Base-by-base conservation (phyloP, 2,888 invertebrate genomes). In the Oligia fasciuncula region DNA sequence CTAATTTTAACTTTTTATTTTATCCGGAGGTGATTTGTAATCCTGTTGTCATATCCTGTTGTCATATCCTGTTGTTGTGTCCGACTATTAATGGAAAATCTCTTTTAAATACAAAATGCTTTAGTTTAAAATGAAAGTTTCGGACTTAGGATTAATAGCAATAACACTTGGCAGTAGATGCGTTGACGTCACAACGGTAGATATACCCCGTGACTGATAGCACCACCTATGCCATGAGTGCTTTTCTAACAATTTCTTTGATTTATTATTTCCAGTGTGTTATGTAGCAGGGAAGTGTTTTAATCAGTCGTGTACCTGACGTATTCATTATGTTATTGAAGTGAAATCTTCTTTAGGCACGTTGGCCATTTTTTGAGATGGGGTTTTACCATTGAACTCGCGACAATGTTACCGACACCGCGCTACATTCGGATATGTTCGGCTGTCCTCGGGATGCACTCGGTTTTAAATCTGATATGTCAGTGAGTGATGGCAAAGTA, bases 81-180 rank as follows among this genome's bases (percentile, higher is more conserved):
- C 11, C 8, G 2, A 11, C 13, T 13, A 23, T 35, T 19, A 35
- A 23, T 35, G 57, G 1, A 2, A 65, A 68, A 13, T 40, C 23
- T 29, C 0, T 65, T 29, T 23, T 46, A 23, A 23, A 57, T 65
- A 1, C 35, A 65, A 14, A 46, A 54, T 8, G 1, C 5, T 40
- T 14, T 40, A 17, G 1, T 23, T 43, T 73, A 60, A n/a, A 62
- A 67, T 62, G 17, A 54, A 54, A 75, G 17, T 35, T 79, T 23
- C 51, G 49, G 29, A 35, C 14, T 60, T 54, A 49, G 4, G 1
- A 49, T 81, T 65, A n/a, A 65, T 65, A 46, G 19, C 54, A 67
- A 63, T 63, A 19, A 65, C 4, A 54, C n/a, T 84, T 84, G 84
- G 86, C 86, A 72, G 35, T 85, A 19, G 23, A 71, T 68, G 40